These are phyloP conservation scores for Amphilophus citrinellus DNA, from an alignment of 2,113 vertebrate genomes.

Conservation along the genomic window DNA sequence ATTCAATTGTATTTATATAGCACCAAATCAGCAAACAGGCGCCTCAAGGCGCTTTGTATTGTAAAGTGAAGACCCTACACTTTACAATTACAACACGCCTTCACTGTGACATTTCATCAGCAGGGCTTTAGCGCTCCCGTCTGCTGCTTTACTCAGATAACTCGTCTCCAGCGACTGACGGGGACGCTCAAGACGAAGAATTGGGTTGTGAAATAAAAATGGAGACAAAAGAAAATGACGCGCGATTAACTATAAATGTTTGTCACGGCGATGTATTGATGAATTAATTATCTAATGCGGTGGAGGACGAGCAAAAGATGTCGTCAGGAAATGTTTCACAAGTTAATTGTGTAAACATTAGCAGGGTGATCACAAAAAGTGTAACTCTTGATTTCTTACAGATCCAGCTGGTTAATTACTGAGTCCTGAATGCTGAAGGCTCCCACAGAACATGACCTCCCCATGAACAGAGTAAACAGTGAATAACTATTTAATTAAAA, in stretches of 20 bases:
- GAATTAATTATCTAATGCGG: not conserved
- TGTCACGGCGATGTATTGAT: not conserved
- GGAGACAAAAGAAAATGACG: not conserved
- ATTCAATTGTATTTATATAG: too few species aligned
- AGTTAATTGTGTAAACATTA: not conserved
- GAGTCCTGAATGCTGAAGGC: not conserved
- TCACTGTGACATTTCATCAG: not conserved
- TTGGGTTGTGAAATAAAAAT: not conserved
- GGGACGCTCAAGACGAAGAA: not conserved
- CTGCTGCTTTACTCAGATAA: not conserved
- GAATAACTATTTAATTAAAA: not conserved
- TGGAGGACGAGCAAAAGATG: not conserved
- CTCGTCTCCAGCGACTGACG: not conserved
- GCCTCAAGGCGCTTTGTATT: too few species aligned
- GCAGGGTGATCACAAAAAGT: too few species aligned
- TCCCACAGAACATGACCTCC: not conserved
- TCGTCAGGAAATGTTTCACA: not conserved
- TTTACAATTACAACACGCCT: too few species aligned
- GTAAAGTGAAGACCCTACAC: too few species aligned
- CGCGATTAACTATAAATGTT: not conserved
- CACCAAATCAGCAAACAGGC: too few species aligned
- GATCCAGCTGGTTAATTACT: not conserved
- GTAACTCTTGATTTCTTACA: not conserved
- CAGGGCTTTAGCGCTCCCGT: not conserved
- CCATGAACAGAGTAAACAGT: not conserved